phyloP scores from a whole-genome alignment of 1,140 invertebrate genomes.

The Cotesia vestalis region DNA sequence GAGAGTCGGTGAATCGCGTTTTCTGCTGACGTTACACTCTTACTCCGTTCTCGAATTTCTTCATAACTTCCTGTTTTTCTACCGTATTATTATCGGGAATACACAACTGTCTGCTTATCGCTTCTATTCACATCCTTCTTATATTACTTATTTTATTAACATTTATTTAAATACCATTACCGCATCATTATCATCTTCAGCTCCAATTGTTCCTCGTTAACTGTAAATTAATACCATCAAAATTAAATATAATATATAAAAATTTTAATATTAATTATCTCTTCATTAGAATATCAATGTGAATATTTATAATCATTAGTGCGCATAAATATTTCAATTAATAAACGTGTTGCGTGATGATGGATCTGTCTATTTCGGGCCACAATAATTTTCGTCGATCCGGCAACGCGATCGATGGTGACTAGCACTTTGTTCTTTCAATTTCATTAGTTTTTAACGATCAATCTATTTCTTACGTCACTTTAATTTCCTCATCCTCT shows the following conservation, averaged over 20 bases:
- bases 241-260: too few relatives aligned
- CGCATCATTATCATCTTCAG: background rate
- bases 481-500: background rate
- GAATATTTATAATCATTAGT: conserved; percentile 1
- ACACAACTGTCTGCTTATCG: background rate
- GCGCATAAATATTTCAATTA: background rate
- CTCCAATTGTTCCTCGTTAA: conserved; percentile 22
- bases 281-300: too few relatives aligned
- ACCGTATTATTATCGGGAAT: background rate
- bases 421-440: conserved; percentile 2
- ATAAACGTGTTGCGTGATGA: conserved; percentile 11
- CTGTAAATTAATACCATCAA: background rate
- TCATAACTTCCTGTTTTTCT: conserved; percentile 12
- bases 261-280: too few relatives aligned
- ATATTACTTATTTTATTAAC: conserved; percentile 2
- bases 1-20: conserved; percentile 34
- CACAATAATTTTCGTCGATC: conserved; percentile 29
- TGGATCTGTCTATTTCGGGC: conserved; percentile 8
- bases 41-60: background rate
- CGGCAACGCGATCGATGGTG: conserved; percentile 30
- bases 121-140: background rate
- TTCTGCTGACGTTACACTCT: conserved; percentile 35
- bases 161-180: background rate
- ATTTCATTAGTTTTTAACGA: background rate
- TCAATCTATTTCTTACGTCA: background rate